Evolutionary conservation across 2,888 invertebrate genomes (phyloP).

Genomic region (Rhagonycha fulva): DNA sequence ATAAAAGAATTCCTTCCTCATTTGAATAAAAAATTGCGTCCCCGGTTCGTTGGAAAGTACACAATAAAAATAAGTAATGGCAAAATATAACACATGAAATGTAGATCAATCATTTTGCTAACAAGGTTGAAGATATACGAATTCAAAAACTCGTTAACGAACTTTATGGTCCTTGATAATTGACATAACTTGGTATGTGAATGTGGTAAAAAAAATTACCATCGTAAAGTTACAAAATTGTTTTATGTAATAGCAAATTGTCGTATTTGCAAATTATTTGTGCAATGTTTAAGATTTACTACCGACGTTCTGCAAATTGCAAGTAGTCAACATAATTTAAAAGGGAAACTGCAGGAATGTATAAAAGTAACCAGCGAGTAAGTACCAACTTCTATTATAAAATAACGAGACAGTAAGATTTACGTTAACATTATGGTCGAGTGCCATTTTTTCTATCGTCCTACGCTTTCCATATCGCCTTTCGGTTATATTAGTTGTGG

Average conservation of each 20-base stretch:
- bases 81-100: neutral
- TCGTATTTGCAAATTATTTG: neutral
- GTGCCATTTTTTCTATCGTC: neutral
- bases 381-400: neutral
- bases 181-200: neutral
- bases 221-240: neutral
- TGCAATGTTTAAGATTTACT: neutral
- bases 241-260: neutral
- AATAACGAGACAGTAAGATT: conserved; percentile 1
- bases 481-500: neutral
- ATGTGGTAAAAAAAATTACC: neutral
- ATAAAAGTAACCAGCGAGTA: neutral
- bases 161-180: neutral
- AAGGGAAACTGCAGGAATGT: neutral
- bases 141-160: neutral
- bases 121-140: neutral
- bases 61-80: neutral
- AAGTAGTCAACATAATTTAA: conserved; percentile 2
- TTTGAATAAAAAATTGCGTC: neutral
- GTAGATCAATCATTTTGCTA: neutral
- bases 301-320: neutral
- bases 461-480: neutral
- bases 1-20: neutral
- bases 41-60: neutral
- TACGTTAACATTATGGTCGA: neutral